These are phyloP conservation scores for Odontamblyopus lacepedii DNA, from an alignment of 2,797 vertebrate genomes.

Conservation along the genomic window DNA sequence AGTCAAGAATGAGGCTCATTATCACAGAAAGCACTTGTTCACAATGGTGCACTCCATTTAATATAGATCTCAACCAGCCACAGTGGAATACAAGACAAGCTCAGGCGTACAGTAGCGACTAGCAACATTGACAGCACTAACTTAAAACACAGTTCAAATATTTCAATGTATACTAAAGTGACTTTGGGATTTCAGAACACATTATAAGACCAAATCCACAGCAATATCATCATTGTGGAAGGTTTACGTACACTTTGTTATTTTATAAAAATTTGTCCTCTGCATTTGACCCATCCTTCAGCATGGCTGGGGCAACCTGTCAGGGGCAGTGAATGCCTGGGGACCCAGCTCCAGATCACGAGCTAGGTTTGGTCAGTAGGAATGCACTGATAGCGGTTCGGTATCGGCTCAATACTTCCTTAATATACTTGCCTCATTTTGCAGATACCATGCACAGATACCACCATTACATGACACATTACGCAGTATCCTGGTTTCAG, in stretches of 20 bases:
- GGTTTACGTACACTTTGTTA: not conserved
- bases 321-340: no score
- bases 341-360: no score
- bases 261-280: no score
- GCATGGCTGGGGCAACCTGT: no score
- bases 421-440: no score
- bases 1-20: slow-evolving; percentile 1
- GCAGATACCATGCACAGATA: no score
- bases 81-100: not conserved
- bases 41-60: not conserved
- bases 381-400: no score
- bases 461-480: no score
- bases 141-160: not conserved
- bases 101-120: not conserved
- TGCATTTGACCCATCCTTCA: no score
- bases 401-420: no score
- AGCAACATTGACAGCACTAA: not conserved
- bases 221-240: no score
- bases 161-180: not conserved
- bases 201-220: not conserved
- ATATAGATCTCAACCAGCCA: not conserved
- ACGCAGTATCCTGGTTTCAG: no score
- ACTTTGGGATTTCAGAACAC: not conserved
- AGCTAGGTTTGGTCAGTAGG: not conserved
- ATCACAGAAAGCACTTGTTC: not conserved